Conservation (phyloP, 1,140 invertebrate species). For the Zeugodacus cucurbitae region DNA sequence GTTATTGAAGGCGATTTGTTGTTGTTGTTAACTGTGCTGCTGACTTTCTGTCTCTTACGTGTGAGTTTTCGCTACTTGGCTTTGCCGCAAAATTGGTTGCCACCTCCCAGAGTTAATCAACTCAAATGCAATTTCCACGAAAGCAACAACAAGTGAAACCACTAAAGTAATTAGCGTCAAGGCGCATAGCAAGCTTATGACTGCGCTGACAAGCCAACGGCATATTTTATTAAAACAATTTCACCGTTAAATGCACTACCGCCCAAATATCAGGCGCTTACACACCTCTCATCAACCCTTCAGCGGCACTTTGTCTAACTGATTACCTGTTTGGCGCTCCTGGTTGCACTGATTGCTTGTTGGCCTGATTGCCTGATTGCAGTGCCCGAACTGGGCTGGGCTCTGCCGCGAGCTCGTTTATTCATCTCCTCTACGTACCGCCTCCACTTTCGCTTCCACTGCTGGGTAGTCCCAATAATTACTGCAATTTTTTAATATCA, state of each 20-base stretch:
- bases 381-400: background rate
- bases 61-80: background rate
- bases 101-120: background rate
- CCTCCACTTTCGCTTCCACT: background rate
- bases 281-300: background rate
- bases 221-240: conserved; percentile 14
- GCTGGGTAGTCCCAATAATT: background rate
- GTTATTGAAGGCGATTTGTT: background rate
- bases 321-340: background rate
- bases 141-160: background rate
- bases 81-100: background rate
- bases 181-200: background rate
- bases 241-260: background rate
- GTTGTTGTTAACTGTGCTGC: background rate
- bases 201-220: background rate
- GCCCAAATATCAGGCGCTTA: background rate
- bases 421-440: background rate
- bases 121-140: background rate
- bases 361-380: background rate
- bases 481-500: background rate
- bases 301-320: background rate
- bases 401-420: background rate
- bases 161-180: too few relatives aligned
- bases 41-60: too few relatives aligned
- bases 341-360: background rate